Base-by-base conservation (phyloP, 2,113 vertebrate species). In the Tonatia bakeri region DNA sequence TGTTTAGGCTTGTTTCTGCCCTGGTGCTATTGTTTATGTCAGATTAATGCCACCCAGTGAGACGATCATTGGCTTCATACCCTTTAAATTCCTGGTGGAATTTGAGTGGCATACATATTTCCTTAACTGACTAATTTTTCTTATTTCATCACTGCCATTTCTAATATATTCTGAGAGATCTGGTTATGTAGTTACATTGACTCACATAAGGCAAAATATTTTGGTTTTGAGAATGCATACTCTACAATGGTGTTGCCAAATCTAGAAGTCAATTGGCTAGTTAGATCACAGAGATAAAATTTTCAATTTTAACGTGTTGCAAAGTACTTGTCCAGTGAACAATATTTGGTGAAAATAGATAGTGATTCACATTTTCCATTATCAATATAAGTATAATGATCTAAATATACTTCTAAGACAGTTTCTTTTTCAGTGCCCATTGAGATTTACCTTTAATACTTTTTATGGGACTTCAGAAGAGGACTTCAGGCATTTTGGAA, bases 141-240 rank as follows among this genome's bases (percentile, higher is more conserved):
- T 96, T 95, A 97, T 98, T 52, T 97, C 70, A 97, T 98, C 97
- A 96, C 96, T 98, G 98, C 97, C 98, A 97, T 96, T 97, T 97
- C 97, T 95, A 97, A 98, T 98, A 97, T 96, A 98, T 26, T 61
- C 97, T 93, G 79, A 94, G 93, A 94, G 91, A 91, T 96, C 97
- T 97, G 81, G 59, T 85, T 17, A 4, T 94, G 94, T 96, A 97
- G 75, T 54, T 82, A 93, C 72, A 64, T 90, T 88, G 16, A 67
- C 22, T 94, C 47, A 86, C 17, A 91, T 50, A 56, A 96, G 83
- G 67, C 67, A 95, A 85, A 96, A 64, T n/a, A 72, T 91, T 80
- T 84, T 73, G 82, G 76, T 86, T 65, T 89, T 96, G 77, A 88
- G 92, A 97, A 89, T 70, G 61, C 59, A 67, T n/a, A n/a, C 47